phyloP scores from a whole-genome alignment of 1,140 invertebrate genomes.

The Aricia agestis region DNA sequence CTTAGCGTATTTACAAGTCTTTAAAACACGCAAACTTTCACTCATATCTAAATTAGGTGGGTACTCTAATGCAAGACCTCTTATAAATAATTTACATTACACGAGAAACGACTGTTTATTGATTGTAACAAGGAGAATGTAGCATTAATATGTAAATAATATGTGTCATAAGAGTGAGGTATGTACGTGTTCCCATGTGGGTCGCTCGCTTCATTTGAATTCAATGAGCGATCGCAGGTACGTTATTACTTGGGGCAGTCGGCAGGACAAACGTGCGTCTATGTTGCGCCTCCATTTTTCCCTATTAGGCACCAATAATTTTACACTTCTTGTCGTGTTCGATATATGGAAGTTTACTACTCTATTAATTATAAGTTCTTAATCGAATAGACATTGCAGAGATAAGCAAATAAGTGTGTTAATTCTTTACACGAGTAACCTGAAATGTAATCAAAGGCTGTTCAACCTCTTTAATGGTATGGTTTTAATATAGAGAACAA shows the following conservation, averaged over 20 bases:
- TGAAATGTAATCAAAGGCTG: neutral
- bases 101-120: constrained; percentile 6
- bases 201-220: constrained; percentile 46
- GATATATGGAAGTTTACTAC: constrained; percentile 3
- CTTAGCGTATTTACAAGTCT: no score
- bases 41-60: no score
- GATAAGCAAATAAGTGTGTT: neutral
- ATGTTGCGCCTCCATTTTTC: constrained; percentile 38
- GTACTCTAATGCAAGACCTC: neutral
- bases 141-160: constrained; percentile 39
- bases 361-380: constrained; percentile 4
- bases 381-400: neutral
- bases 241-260: constrained; percentile 40
- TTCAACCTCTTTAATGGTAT: neutral
- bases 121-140: constrained; percentile 21
- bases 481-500: no score
- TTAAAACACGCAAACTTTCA: no score
- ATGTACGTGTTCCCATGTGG: constrained; percentile 42
- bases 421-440: neutral
- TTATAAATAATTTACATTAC: constrained; percentile 14
- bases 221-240: constrained; percentile 46
- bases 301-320: constrained; percentile 34
- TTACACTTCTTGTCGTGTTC: constrained; percentile 18
- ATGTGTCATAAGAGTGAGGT: constrained; percentile 40
- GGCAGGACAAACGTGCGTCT: constrained; percentile 37